Evolutionary conservation across 2,888 invertebrate genomes (phyloP), one percentile per base, ranked within the genome.

Genomic region (Netelia virgata): DNA sequence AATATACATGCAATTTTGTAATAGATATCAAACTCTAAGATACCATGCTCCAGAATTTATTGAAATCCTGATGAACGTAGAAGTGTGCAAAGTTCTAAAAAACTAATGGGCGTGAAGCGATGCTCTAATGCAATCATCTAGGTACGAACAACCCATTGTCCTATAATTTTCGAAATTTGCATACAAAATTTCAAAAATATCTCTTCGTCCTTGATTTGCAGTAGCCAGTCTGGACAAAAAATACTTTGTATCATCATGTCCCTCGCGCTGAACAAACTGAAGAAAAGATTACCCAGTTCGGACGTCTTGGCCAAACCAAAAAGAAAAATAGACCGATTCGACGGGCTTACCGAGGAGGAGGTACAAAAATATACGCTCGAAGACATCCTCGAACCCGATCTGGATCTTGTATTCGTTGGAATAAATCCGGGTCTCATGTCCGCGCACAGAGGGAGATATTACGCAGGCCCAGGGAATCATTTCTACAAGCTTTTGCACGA

Each of bases 401-500:
- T 93, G 23, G 92, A 93, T 36, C 80, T 93, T 6, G 90, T 93
- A 36, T 90, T 93, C 63, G 87, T 93, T 50, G 93, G 93, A 18
- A 93, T 93, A 69, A 93, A 93, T 88, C 93, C 93, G 0, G 91
- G 93, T 77, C 77, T 93, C 16, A 92, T 90, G 89, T 91, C 93
- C 9, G 93, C 93, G 0, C 88, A 93, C 82, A 89, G 92, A 70
- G 92, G 93, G 20, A 89, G 92, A 83, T 93, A 93, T 87, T 93
- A 93, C 64, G 93, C 93, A 3, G 93, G 93, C 10, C 92, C 92
- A 3, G 93, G 93, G 11, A 93, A 93, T 88, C 93, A 93, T 83
- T 93, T 93, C 77, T 93, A 93, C 70, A 93, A 92, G 84, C 89
- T 93, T n/a, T 79, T 93, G 5, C 89, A 91, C 47, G 91, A 87